phyloP scores from a whole-genome alignment of 2,797 vertebrate genomes.

The Takifugu rubripes region DNA sequence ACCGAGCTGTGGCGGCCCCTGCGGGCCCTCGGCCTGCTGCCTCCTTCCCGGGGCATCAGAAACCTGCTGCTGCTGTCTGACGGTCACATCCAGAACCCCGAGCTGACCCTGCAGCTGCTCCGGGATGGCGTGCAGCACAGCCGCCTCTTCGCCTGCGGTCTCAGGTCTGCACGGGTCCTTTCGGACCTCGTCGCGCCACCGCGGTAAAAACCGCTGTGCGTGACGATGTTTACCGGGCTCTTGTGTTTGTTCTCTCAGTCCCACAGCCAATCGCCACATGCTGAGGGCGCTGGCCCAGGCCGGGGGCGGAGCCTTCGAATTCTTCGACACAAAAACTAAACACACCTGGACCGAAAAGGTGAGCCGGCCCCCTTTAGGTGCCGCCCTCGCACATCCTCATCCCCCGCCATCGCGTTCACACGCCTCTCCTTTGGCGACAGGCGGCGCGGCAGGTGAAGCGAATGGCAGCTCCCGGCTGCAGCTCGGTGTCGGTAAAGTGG shows the following conservation, averaged over 20 bases:
- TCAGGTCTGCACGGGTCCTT: conserved; percentile 68
- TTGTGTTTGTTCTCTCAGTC: not conserved
- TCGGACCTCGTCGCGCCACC: not conserved
- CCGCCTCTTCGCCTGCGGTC: conserved; percentile 83
- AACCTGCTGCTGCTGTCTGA: conserved; percentile 86
- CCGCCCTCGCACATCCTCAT: not conserved
- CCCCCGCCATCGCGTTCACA: too few relatives aligned
- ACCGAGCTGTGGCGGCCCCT: conserved; percentile 87
- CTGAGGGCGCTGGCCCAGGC: conserved; percentile 81
- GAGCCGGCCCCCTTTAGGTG: conserved; percentile 11
- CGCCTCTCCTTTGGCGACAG: conserved; percentile 48
- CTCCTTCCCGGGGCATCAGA: conserved; percentile 71
- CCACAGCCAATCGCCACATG: conserved; percentile 84
- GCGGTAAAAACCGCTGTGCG: too few relatives aligned
- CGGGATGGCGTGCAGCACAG: conserved; percentile 72
- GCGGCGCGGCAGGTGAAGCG: conserved; percentile 73
- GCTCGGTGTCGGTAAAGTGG: conserved; percentile 85
- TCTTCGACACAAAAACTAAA: conserved; percentile 83
- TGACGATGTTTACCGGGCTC: not conserved
- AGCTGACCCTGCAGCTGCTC: conserved; percentile 75
- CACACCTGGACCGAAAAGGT: conserved; percentile 85
- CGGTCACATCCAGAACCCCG: conserved; percentile 83
- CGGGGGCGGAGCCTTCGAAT: conserved; percentile 84
- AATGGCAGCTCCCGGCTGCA: conserved; percentile 77
- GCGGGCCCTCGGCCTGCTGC: conserved; percentile 76